phyloP scores from a whole-genome alignment of 2,113 vertebrate genomes.

The Leptobrachium leishanense region DNA sequence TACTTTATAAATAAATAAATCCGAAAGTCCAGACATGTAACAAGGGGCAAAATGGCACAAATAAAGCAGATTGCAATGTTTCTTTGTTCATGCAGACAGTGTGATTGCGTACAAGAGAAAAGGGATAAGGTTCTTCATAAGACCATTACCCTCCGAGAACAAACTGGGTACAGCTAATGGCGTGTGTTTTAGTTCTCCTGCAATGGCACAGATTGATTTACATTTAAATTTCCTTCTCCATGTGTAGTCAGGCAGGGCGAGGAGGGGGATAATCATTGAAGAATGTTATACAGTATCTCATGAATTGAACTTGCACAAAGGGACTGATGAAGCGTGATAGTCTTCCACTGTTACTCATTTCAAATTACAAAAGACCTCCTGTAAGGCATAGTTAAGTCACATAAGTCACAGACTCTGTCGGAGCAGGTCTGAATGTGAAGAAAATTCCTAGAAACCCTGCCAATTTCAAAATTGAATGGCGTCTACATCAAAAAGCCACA shows the following conservation, averaged over 20 bases:
- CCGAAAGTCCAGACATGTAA: no score
- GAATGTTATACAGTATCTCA: conserved; percentile 45
- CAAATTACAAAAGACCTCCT: conserved; percentile 43
- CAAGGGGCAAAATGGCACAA: no score
- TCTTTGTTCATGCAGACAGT: not conserved
- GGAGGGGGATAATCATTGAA: conserved; percentile 37
- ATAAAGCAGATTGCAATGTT: no score
- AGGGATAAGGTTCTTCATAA: not conserved
- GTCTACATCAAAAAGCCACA: not conserved
- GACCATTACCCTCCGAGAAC: not conserved
- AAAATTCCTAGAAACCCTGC: not conserved
- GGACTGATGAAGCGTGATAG: conserved; percentile 36
- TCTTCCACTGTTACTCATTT: conserved; percentile 42
- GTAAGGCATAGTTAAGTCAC: conserved; percentile 30
- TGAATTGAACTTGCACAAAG: conserved; percentile 40
- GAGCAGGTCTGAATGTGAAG: conserved; percentile 14
- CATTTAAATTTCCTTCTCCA: conserved; percentile 40
- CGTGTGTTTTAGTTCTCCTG: conserved; percentile 4
- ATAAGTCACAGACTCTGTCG: conserved; percentile 19
- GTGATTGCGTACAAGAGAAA: not conserved
- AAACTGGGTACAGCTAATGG: not conserved
- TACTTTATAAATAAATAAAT: no score
- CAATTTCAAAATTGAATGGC: not conserved
- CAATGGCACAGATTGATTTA: conserved; percentile 29
- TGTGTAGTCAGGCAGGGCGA: not conserved